phyloP scores from a whole-genome alignment of 1,140 invertebrate species.

The Drosophila navojoa region DNA sequence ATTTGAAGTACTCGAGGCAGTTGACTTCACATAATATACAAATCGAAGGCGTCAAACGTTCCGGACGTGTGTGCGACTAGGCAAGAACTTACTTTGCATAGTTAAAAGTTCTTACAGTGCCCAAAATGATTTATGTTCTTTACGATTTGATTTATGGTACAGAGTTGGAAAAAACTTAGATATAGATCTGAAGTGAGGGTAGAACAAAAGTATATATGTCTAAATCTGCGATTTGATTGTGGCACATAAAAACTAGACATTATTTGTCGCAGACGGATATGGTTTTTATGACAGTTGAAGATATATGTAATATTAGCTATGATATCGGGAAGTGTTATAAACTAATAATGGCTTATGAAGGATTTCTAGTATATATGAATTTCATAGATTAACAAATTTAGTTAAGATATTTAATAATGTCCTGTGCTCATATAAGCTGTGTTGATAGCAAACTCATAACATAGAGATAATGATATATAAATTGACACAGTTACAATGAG shows the following conservation, averaged over 20 bases:
- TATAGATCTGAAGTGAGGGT: slow-evolving; percentile 1
- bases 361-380: no score
- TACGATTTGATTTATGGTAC: slow-evolving; percentile 28
- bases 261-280: background rate
- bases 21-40: slow-evolving; percentile 31
- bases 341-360: no score
- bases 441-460: no score
- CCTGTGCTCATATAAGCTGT: no score
- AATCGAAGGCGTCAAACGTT: slow-evolving; percentile 26
- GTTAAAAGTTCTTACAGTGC: slow-evolving; percentile 22
- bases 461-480: no score
- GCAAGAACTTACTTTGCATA: slow-evolving; percentile 27
- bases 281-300: background rate
- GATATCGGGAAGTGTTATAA: no score
- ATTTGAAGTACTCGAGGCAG: slow-evolving; percentile 41
- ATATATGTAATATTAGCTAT: background rate
- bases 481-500: background rate
- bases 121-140: slow-evolving; percentile 41
- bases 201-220: slow-evolving; percentile 4
- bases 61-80: slow-evolving; percentile 8
- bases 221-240: background rate
- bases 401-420: no score
- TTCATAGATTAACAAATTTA: no score
- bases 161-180: slow-evolving; percentile 3
- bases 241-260: background rate